Evolutionary conservation across 1,140 invertebrate genomes (phyloP).

Genomic region (Lerema accius): DNA sequence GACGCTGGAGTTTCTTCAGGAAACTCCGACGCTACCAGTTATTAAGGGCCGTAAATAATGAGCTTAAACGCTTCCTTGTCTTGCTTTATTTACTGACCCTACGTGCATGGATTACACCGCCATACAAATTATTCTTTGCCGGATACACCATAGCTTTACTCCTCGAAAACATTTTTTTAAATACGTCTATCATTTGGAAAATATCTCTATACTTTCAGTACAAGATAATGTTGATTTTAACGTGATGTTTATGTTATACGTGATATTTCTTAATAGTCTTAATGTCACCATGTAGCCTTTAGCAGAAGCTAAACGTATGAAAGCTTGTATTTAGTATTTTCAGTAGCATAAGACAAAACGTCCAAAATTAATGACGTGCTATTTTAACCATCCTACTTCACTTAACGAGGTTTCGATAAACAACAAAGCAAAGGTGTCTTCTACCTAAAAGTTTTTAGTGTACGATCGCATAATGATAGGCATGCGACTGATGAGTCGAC

Average conservation of each 20-base stretch:
- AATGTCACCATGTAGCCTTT: too few relatives aligned
- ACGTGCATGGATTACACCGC: slow-evolving; percentile 57
- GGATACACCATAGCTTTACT: slow-evolving; percentile 7
- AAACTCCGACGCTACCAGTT: slow-evolving; percentile 50
- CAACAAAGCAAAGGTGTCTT: slow-evolving; percentile 4
- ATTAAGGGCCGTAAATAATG: slow-evolving; percentile 77
- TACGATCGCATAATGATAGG: slow-evolving; percentile 52
- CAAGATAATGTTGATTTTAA: too few relatives aligned
- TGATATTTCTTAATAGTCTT: too few relatives aligned
- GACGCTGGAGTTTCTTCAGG: slow-evolving; percentile 45
- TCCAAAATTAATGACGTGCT: too few relatives aligned
- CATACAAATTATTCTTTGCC: slow-evolving; percentile 28
- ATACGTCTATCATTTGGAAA: too few relatives aligned
- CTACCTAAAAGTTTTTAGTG: slow-evolving; percentile 11
- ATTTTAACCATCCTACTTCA: not conserved
- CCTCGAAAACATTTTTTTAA: slow-evolving; percentile 3
- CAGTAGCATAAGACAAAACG: too few relatives aligned
- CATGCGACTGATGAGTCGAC: slow-evolving; percentile 50
- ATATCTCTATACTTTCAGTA: too few relatives aligned
- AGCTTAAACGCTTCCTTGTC: slow-evolving; percentile 63
- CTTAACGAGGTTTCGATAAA: not conserved
- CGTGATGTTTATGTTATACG: too few relatives aligned
- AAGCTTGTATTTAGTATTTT: too few relatives aligned
- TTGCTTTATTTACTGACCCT: slow-evolving; percentile 69
- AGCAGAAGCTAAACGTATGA: too few relatives aligned